Conservation (phyloP, 2,113 vertebrate species). For the Chaetops frenatus region DNA sequence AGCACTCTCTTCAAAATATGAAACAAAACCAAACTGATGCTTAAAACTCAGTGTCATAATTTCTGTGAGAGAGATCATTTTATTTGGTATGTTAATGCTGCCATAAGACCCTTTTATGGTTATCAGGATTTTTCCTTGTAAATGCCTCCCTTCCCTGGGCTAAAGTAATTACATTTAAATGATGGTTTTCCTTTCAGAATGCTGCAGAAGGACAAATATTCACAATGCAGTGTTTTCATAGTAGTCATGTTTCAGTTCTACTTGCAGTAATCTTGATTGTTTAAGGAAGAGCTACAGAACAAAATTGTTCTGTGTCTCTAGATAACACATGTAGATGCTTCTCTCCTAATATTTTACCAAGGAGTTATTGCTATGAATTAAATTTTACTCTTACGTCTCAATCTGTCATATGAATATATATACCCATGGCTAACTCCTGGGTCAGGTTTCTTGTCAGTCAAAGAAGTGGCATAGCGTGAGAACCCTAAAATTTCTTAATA, state of each 20-base stretch:
- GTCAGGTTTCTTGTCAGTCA: background rate
- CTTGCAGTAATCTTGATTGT: background rate
- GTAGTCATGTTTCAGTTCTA: background rate
- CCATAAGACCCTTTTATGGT: background rate
- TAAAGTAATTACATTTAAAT: constrained; percentile 18
- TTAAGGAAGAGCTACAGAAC: background rate
- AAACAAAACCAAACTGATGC: background rate
- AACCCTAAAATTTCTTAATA: background rate
- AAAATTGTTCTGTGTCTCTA: background rate
- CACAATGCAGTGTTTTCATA: background rate
- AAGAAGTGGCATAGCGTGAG: background rate
- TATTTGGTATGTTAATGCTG: background rate
- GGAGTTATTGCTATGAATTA: background rate
- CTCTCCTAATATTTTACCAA: background rate
- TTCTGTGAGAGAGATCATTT: background rate
- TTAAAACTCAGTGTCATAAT: background rate
- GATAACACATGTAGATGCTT: background rate
- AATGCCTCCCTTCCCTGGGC: background rate
- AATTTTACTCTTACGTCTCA: background rate
- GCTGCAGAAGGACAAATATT: background rate
- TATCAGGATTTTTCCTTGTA: background rate
- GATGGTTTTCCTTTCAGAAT: background rate
- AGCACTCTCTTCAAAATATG: background rate
- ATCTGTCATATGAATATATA: background rate
- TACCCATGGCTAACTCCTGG: background rate